Evolutionary conservation across 2,888 invertebrate species (phyloP), one percentile per base, ranked within the genome.

Genomic region (Acanthopleura granulata): DNA sequence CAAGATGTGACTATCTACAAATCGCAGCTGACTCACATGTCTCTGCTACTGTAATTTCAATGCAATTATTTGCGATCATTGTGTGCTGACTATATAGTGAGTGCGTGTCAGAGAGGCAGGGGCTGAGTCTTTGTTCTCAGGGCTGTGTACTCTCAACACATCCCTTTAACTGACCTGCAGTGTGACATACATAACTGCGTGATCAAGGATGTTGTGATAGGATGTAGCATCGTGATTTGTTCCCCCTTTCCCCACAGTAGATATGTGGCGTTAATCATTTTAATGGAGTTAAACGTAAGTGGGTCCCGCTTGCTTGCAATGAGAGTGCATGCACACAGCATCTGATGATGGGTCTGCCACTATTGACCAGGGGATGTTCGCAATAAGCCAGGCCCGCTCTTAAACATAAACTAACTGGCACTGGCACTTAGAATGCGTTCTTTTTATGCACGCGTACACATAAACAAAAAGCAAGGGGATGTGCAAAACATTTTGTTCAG

Each of bases 1-100:
- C 22, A 66, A 66, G 66, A 66, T 66, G 66, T 66, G 66, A 66
- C 66, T 66, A 66, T 66, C 66, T 66, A 66, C 66, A 66, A 66
- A 66, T 66, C 66, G 66, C 25, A 27, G 66, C 66, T 66, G 66
- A 66, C 66, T 66, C 66, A 66, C 66, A 66, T 66, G 66, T 22
- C 66, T 27, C 29, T 27, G 66, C 66, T 66, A 66, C 66, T 66
- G 66, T 66, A 66, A 66, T 66, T 66, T 66, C 66, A 66, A 66
- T 66, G 66, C 66, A 66, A 66, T 66, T 66, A 66, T 66, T 66
- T 66, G 66, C 66, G 22, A 16, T 66, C 27, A 66, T 66, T 66
- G 66, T 66, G 29, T 66, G 66, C 66, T 27, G 66, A 66, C 66
- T 66, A 66, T 66, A 66, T 66, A 27, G 66, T 66, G 66, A 27